These are phyloP conservation scores for Megaceryle alcyon DNA, from an alignment of 2,797 vertebrate genomes.

Conservation along the genomic window DNA sequence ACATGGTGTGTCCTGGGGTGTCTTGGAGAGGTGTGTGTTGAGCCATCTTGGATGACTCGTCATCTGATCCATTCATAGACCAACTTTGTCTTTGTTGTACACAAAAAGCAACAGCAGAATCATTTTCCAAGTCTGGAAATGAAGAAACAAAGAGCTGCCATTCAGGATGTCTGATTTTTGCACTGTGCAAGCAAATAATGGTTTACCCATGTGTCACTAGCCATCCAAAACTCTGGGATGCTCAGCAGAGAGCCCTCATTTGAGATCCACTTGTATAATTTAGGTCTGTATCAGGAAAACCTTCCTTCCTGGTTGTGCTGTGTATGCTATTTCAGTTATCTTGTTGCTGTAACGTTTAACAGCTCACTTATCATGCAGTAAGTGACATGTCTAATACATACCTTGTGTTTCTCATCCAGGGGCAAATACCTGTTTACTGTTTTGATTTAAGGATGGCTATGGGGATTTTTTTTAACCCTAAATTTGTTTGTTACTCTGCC, in stretches of 20 bases:
- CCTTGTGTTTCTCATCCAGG: neutral
- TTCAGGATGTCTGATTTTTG: neutral
- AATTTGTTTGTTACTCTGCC: neutral
- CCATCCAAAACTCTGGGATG: neutral
- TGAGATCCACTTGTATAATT: neutral
- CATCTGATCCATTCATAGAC: neutral
- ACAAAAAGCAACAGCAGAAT: neutral
- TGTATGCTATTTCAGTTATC: neutral
- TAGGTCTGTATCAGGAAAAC: neutral
- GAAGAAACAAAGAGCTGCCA: neutral
- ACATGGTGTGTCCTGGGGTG: accelerated
- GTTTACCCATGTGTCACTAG: neutral
- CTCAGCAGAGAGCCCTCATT: neutral
- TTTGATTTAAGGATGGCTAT: neutral
- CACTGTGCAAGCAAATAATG: neutral
- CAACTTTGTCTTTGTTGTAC: neutral
- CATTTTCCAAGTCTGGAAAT: neutral
- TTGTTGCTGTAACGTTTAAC: neutral
- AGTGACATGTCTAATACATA: neutral
- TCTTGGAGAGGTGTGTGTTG: neutral
- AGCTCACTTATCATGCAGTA: neutral
- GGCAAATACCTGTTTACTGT: neutral
- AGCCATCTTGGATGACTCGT: neutral
- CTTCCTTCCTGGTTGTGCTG: neutral
- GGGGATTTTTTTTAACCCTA: neutral